Conservation (phyloP, 2,888 invertebrate genomes). For the Sycophila texana region DNA sequence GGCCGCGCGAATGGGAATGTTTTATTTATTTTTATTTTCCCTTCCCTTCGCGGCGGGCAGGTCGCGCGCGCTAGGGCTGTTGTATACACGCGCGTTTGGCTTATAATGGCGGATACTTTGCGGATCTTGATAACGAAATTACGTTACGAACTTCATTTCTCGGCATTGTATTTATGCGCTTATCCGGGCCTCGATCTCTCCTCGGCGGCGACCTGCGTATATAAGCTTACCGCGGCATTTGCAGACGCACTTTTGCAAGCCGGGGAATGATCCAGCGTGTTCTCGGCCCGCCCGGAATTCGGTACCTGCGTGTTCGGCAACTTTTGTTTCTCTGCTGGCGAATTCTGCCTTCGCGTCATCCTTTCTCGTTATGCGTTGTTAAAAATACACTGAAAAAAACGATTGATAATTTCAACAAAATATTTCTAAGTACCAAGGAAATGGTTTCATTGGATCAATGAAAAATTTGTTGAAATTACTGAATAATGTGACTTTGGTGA, state of each 20-base stretch:
- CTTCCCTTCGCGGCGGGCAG: neutral
- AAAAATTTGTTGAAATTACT: no score
- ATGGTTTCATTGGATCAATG: no score
- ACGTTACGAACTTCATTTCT: conserved; percentile 56
- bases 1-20: conserved; percentile 38
- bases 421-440: no score
- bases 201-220: neutral
- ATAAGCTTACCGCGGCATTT: neutral
- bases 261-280: conserved; percentile 33
- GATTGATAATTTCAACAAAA: no score
- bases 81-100: conserved; percentile 19
- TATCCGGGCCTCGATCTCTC: conserved; percentile 40
- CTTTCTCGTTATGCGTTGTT: no score
- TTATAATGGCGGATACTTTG: conserved; percentile 42
- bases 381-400: no score
- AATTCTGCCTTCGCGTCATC: no score
- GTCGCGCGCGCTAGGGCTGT: neutral
- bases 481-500: no score
- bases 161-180: conserved; percentile 48
- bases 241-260: conserved; percentile 25
- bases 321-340: neutral
- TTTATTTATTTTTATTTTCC: conserved; percentile 46
- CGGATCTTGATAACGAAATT: conserved; percentile 51
- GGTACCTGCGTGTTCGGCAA: conserved; percentile 7
- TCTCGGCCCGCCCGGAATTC: neutral